Base-by-base conservation (phyloP, 2,113 vertebrate genomes). In the Myiopsitta monachus region DNA sequence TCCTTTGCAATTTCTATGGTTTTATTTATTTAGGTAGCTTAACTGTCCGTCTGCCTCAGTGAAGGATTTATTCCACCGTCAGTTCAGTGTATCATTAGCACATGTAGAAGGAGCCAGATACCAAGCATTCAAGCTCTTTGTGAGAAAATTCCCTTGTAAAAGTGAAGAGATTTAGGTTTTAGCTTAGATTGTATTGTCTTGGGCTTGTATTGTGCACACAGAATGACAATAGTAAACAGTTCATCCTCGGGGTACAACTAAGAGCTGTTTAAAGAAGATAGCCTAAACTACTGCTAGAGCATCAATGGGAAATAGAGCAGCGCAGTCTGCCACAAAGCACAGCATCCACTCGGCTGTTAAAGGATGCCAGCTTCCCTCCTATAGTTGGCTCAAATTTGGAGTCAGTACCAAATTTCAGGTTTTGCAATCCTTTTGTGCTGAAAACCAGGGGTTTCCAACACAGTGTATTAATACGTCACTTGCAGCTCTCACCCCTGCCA, bases 381-480 rank as follows among this genome's bases (percentile, higher is more conserved):
- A 27, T 41, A 47, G 31, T 30, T 55, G 68, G 41, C 73, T 80
- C 28, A 76, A 55, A 83, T 44, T 28, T 39, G 82, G 69, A 81
- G 38, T 64, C 69, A 64, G 33, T 77, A 69, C 21, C 43, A 54
- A 84, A 81, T 61, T 39, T 54, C 68, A 66, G n/a, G 49, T 94
- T 88, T 92, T 88, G 64, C 79, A 94, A 84, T 92, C 59, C 64
- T 69, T 81, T 55, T 68, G 43, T 84, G n/a, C 61, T 73, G 83
- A 88, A 88, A 92, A 27, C 19, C 59, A 72, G 61, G 79, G 44
- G 73, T 92, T 92, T 92, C 79, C 79, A 59, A 43, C 31, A 12
- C 17, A 18, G 43, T 68, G 6, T 47, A 47, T 61, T 66, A 70
- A 36, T 44, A 88, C 5, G 3, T 94, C 70, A 85, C 75, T 94